Conservation (phyloP, 2,888 invertebrate genomes). For the Tenthredo livida region DNA sequence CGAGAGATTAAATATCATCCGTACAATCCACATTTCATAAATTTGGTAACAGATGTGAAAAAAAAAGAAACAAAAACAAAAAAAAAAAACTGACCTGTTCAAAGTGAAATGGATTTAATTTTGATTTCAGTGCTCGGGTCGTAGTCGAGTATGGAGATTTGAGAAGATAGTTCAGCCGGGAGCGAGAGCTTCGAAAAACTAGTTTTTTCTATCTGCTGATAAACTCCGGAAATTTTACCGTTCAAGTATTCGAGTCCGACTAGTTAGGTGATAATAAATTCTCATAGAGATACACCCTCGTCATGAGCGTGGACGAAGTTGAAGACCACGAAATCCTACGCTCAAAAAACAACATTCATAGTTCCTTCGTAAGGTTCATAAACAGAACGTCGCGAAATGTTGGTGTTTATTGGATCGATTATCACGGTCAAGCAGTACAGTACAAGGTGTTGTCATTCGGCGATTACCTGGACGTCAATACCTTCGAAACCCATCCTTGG, state of each 20-base stretch:
- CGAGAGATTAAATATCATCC: neutral
- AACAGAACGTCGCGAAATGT: conserved; percentile 82
- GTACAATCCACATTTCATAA: neutral
- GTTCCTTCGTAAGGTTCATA: conserved; percentile 81
- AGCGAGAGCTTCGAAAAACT: conserved; percentile 13
- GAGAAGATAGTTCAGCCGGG: conserved; percentile 42
- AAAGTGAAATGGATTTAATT: conserved; percentile 52
- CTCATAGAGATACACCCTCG: neutral
- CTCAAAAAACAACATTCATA: conserved; percentile 67
- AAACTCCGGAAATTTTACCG: neutral
- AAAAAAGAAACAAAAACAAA: neutral
- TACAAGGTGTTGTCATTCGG: conserved; percentile 82
- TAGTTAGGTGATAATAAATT: neutral
- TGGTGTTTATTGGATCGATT: conserved; percentile 89
- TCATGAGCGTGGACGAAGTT: conserved; percentile 35
- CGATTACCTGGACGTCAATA: conserved; percentile 84
- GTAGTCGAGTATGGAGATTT: conserved; percentile 52
- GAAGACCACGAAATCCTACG: conserved; percentile 62
- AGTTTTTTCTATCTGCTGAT: neutral
- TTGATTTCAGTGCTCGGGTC: conserved; percentile 53
- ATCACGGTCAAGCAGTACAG: conserved; percentile 82
- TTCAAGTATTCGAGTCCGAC: neutral
- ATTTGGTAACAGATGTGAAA: neutral
- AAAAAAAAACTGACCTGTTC: neutral
- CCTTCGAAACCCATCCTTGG: conserved; percentile 92